Conservation (phyloP, 2,797 vertebrate genomes). For the Hybognathus amarus region DNA sequence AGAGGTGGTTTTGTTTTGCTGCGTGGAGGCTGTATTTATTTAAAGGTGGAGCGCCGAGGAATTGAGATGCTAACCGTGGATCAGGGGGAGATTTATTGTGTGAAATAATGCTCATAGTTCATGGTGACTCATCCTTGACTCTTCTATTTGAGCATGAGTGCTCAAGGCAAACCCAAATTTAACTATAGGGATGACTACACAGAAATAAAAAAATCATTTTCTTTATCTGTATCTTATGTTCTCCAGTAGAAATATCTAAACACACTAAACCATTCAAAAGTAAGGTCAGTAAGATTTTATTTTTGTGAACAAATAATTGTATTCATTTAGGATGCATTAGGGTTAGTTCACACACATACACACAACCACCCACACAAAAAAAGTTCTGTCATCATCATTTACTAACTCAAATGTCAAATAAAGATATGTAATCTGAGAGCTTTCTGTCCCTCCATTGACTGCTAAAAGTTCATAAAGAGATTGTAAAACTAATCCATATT, state of each 20-base stretch:
- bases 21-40: background rate
- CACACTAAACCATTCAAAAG: background rate
- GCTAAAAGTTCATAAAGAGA: background rate
- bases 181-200: background rate
- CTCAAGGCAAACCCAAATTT: background rate
- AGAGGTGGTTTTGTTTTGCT: background rate
- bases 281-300: background rate
- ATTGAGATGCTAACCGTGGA: background rate
- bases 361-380: background rate
- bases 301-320: background rate
- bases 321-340: background rate
- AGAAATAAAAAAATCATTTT: background rate
- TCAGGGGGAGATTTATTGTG: slow-evolving; percentile 6
- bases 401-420: background rate
- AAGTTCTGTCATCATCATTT: background rate
- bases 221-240: background rate
- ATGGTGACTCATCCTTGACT: slow-evolving; percentile 7
- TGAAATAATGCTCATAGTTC: slow-evolving; percentile 18
- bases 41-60: background rate
- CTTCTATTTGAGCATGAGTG: background rate
- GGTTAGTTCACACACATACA: background rate
- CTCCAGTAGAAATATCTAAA: background rate
- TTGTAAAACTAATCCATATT: too few species aligned
- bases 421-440: background rate
- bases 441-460: background rate